phyloP scores from a whole-genome alignment of 2,888 invertebrate genomes.

The Eupithecia inturbata region DNA sequence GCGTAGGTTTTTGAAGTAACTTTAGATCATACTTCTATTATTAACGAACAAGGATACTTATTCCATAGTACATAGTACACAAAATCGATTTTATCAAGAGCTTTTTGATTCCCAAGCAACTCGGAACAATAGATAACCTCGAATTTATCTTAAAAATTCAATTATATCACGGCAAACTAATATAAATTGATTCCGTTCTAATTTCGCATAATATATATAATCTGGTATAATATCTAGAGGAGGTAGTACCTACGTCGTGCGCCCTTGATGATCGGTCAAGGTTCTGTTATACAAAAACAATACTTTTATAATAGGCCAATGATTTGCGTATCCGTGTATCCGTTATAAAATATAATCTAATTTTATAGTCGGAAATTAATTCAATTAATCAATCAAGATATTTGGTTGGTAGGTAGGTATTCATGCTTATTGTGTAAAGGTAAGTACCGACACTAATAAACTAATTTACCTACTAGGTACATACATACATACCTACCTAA shows the following conservation, averaged over 20 bases:
- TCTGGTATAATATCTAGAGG: conserved; percentile 33
- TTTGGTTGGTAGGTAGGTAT: background rate
- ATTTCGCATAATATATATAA: conserved; percentile 39
- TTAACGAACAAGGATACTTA: background rate
- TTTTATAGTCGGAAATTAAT: background rate
- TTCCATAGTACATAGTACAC: background rate
- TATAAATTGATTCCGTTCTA: conserved; percentile 44
- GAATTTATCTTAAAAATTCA: conserved; percentile 29
- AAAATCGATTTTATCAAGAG: background rate
- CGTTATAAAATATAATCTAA: conserved; percentile 2
- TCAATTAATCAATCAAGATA: background rate
- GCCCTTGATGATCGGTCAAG: conserved; percentile 42
- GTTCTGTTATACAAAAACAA: conserved; percentile 33
- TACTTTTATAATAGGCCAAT: conserved; percentile 1
- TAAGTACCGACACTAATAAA: background rate
- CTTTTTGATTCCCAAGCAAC: background rate
- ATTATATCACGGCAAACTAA: conserved; percentile 34
- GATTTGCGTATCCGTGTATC: conserved; percentile 16
- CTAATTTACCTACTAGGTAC: background rate
- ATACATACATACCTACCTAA: background rate
- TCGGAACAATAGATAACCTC: conserved; percentile 26
- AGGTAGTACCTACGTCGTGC: conserved; percentile 34
- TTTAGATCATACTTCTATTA: no score
- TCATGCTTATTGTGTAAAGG: background rate
- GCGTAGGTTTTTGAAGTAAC: background rate